Evolutionary conservation across 2,113 vertebrate genomes (phyloP), one percentile per base, ranked within the genome.

Genomic region (Rhinichthys klamathensis): DNA sequence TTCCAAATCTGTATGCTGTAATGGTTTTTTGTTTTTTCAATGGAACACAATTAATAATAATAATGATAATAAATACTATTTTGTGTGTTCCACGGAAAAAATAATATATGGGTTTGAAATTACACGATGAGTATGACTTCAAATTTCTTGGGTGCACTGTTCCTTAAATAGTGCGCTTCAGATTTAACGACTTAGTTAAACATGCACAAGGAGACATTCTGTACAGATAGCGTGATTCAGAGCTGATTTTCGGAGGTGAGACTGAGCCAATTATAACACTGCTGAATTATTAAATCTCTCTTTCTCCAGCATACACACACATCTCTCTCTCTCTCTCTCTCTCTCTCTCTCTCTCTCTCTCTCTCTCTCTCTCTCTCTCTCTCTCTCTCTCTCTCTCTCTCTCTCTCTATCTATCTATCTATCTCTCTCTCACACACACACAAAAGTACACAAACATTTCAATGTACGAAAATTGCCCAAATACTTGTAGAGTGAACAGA

Each of bases 191-290:
- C 65, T 69, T 9, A 69, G 35, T 69, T 8, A 41, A 67, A 5
- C 9, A 10, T 0, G 21, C 32, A 10, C 0, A 38, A 21, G 32
- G 67, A 35, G 32, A 70, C 18, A 35, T 70, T 70, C 67, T 74
- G 8, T 75, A 16, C 46, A 30, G 46, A 75, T 25, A 49, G 73
- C 3, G 15, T 51, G 73, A 76, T 54, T 76, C 15, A 76, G 93
- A 75, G 88, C 92, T 72, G 88, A 76, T 60, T 60, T 13, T 32
- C 44, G 21, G 65, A 65, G 80, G 49, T 32, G 46, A 72, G 46
- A 72, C 23, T 30, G 49, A 51, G 46, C 41, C 35, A 60, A 79
- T 79, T 58, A 56, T 38, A 54, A 79, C 32, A 13, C 74, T 18
- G 30, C 18, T 60, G 76, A 79, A 58, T 79, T 79, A 79, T 79